Percentiles rank a stretch among this genome's conserved stretches.
phyloP scores from a whole-genome alignment of 1,140 invertebrate species.

The Chrysopa pallens region DNA sequence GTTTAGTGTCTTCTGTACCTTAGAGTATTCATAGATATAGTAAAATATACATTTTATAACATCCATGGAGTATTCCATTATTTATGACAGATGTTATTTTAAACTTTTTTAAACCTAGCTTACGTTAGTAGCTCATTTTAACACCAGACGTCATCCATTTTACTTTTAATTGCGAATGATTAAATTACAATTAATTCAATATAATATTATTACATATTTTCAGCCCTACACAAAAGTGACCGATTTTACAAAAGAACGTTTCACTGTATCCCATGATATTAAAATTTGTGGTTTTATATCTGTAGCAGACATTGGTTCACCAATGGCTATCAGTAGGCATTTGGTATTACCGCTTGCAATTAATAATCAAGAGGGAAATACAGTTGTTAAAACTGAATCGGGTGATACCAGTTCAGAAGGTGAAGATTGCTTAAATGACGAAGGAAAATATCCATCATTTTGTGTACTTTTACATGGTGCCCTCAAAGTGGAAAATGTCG shows the following conservation, averaged over 20 bases:
- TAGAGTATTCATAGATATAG: too few relatives aligned
- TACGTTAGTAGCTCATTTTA: too few relatives aligned
- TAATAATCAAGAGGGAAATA: constrained; percentile 19
- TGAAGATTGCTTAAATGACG: constrained; percentile 46
- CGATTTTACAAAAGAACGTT: constrained; percentile 40
- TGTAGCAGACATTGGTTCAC: constrained; percentile 75
- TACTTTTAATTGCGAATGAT: too few relatives aligned
- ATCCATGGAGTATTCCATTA: too few relatives aligned
- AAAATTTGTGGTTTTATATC: constrained; percentile 69
- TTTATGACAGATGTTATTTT: too few relatives aligned
- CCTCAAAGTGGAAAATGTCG: constrained; percentile 78
- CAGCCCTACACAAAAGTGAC: constrained; percentile 39
- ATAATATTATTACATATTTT: too few relatives aligned
- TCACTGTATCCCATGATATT: constrained; percentile 43
- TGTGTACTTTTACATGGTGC: constrained; percentile 89
- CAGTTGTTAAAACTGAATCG: constrained; percentile 28
- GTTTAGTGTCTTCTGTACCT: too few relatives aligned
- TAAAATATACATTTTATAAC: too few relatives aligned
- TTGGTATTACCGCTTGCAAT: constrained; percentile 53
- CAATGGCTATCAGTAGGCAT: constrained; percentile 81
- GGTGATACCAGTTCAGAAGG: constrained; percentile 38
- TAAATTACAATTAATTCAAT: too few relatives aligned
- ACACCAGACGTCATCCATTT: too few relatives aligned
- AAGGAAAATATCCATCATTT: constrained; percentile 72
- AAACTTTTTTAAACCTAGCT: too few relatives aligned